phyloP scores from a whole-genome alignment of 2,888 invertebrate genomes.

The Andrena camellia region DNA sequence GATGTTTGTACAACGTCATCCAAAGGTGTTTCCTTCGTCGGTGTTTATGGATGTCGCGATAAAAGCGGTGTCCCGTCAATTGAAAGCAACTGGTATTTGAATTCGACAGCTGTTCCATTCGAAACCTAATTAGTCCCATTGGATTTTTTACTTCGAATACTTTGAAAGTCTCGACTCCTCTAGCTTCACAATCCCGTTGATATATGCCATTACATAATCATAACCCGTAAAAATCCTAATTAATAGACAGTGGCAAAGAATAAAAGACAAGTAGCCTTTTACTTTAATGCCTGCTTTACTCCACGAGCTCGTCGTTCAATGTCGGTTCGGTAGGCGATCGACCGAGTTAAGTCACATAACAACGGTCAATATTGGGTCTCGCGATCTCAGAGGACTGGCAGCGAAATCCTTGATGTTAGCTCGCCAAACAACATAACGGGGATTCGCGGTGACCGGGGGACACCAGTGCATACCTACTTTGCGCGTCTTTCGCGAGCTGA shows the following conservation, averaged over 20 bases:
- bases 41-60: neutral
- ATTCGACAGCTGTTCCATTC: neutral
- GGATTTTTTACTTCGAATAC: neutral
- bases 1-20: neutral
- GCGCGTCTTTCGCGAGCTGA: neutral
- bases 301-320: neutral
- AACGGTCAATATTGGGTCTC: conserved; percentile 1
- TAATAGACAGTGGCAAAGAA: too few relatives aligned
- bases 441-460: neutral
- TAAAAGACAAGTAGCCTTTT: too few relatives aligned
- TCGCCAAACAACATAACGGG: neutral
- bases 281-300: too few relatives aligned
- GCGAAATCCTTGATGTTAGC: neutral
- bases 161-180: neutral
- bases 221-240: too few relatives aligned
- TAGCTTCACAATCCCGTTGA: too few relatives aligned
- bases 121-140: neutral
- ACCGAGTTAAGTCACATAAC: neutral
- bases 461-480: neutral
- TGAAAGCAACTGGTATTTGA: neutral
- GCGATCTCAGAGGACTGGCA: neutral
- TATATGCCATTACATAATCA: too few relatives aligned
- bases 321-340: neutral
- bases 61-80: neutral
- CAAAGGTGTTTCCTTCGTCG: neutral